A percentile compares a stretch with the other conserved stretches of the same genome.
Conservation (phyloP, 2,888 invertebrate species). For the Homarus gammarus region DNA sequence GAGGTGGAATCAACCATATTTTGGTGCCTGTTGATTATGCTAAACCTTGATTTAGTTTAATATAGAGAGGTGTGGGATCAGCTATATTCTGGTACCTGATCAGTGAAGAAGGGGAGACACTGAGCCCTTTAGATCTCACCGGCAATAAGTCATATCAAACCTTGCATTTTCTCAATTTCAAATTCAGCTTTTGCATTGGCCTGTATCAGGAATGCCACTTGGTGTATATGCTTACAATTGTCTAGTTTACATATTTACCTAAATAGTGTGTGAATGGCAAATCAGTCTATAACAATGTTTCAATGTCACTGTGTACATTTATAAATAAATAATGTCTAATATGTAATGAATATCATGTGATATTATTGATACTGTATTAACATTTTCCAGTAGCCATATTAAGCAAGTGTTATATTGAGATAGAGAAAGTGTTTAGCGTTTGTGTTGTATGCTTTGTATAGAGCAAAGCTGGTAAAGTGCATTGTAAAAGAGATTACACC, state of each 20-base stretch:
- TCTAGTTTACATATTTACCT: background rate
- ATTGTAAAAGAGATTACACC: background rate
- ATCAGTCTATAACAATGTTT: constrained; percentile 7
- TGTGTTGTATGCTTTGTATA: constrained; percentile 28
- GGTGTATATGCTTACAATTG: constrained; percentile 2
- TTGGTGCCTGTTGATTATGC: background rate
- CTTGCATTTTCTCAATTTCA: background rate
- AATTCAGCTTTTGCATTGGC: background rate
- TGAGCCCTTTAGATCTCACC: background rate
- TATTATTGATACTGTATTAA: constrained; percentile 30
- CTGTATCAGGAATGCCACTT: constrained; percentile 1
- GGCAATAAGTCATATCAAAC: constrained; percentile 13
- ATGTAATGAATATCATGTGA: constrained; percentile 29
- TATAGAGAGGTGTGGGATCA: background rate
- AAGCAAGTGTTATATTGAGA: constrained; percentile 35
- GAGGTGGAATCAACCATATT: background rate
- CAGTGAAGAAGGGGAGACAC: background rate
- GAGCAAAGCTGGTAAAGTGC: background rate
- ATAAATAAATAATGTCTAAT: constrained; percentile 12
- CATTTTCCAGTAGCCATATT: constrained; percentile 26
- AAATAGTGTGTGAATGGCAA: background rate
- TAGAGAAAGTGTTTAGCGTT: constrained; percentile 33
- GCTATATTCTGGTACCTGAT: background rate
- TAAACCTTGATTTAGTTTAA: background rate
- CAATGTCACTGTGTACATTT: background rate